Conservation (phyloP, 2,888 invertebrate species). For the Dermolepida albohirtum region DNA sequence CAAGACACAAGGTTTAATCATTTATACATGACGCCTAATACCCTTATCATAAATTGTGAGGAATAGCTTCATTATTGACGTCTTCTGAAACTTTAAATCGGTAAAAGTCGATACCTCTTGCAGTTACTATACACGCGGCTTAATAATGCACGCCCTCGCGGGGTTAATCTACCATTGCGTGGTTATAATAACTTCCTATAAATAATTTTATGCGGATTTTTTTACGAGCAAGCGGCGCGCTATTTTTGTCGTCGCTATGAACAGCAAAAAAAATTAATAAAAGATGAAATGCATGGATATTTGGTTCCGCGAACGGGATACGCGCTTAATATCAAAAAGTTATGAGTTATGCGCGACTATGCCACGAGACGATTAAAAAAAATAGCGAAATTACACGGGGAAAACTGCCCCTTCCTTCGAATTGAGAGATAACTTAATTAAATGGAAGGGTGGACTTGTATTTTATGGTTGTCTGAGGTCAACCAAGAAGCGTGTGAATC, state of each 20-base stretch:
- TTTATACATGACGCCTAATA: too few species aligned
- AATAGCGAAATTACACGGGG: constrained; percentile 11
- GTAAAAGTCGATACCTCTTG: constrained; percentile 21
- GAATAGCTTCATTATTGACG: background rate
- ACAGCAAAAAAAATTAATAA: constrained; percentile 5
- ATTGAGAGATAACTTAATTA: constrained; percentile 29
- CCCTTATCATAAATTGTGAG: too few species aligned
- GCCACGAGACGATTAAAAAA: constrained; percentile 3
- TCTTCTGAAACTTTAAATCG: constrained; percentile 14
- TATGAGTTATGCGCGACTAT: constrained; percentile 11
- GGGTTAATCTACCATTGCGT: constrained; percentile 38
- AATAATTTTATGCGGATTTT: constrained; percentile 42
- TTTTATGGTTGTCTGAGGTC: background rate
- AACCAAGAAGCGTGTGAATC: too few species aligned
- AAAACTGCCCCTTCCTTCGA: background rate
- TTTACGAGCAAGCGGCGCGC: constrained; percentile 25
- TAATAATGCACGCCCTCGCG: constrained; percentile 37
- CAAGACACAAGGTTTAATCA: too few species aligned
- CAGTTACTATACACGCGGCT: constrained; percentile 6
- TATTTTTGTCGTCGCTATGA: constrained; percentile 23
- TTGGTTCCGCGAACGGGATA: background rate
- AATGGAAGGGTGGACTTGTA: constrained; percentile 4
- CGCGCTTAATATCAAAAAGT: constrained; percentile 23
- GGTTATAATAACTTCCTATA: constrained; percentile 39
- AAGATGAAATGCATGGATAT: constrained; percentile 19